Base-by-base conservation (phyloP, 2,888 invertebrate species). In the Rhagium mordax region DNA sequence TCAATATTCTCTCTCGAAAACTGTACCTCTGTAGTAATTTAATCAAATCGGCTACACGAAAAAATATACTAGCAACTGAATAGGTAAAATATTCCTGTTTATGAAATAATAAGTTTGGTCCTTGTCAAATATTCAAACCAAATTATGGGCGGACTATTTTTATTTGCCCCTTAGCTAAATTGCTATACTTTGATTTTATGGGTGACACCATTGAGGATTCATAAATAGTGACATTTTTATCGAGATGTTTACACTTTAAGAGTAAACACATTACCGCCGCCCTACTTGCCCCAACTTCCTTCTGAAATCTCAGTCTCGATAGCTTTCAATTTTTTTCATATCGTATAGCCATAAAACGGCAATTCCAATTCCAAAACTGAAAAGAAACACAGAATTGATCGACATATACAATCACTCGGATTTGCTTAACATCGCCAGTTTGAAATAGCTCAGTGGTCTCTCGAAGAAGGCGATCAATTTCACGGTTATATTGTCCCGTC, bases 401-500 rank as follows among this genome's bases (percentile, higher is more conserved):
- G 83, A 83, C 83, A 79, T 77, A 80, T 76, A 82, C 80, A 74
- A 73, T 74, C 83, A 82, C 82, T 81, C 79, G 85, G 84, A 86
- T 86, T 86, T 86, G 83, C 84, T 85, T 84, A 85, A 85, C 85
- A 86, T 85, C 84, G 82, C 81, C 84, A 84, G 83, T 82, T 83
- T 79, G 82, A 82, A 85, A 85, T 85, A 81, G 84, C 82, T 81
- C 79, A 75, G 81, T 80, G 82, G 83, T 83, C 83, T 83, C 79
- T 79, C 77, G 80, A 81, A 84, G 83, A 79, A 72, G 81, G 77
- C 82, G 84, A 87, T 87, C 87, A 87, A 87, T 87, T 87, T 87
- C 87, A 87, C 87, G 87, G 85, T 86, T 85, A 87, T 87, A 86
- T 86, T 85, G 86, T 83, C 85, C 84, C 85, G 84, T 83, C 84